Conservation (phyloP, 2,888 invertebrate genomes). For the Thalpophila matura region DNA sequence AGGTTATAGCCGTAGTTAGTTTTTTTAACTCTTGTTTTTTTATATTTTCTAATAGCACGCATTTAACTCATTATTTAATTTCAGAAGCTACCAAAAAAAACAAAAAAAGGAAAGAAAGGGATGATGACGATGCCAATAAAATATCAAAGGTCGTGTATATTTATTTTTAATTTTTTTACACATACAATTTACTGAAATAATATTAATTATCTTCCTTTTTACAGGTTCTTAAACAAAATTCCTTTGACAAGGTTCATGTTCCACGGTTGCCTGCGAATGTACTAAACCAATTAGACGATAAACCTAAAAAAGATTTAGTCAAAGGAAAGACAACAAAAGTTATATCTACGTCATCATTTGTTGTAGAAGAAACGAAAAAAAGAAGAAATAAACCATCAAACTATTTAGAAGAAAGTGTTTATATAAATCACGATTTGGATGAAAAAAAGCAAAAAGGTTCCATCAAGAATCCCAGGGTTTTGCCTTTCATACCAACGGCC, state of each 20-base stretch:
- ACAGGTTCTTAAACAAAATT: constrained; percentile 77
- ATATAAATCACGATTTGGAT: constrained; percentile 73
- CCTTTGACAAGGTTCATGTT: constrained; percentile 75
- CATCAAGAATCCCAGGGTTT: constrained; percentile 77
- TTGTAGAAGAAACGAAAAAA: constrained; percentile 75
- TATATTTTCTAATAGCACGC: background rate
- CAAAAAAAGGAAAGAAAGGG: constrained; percentile 81
- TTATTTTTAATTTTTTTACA: background rate
- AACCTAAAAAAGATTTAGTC: constrained; percentile 64
- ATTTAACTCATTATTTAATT: constrained; percentile 17
- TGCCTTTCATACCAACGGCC: constrained; percentile 83
- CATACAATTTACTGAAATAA: background rate
- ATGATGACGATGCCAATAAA: constrained; percentile 70
- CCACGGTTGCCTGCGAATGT: constrained; percentile 78
- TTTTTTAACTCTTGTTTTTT: too few species aligned
- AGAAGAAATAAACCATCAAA: constrained; percentile 82
- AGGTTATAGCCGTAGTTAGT: too few species aligned
- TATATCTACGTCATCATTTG: constrained; percentile 80
- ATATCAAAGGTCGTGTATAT: constrained; percentile 72
- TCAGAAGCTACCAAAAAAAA: constrained; percentile 61
- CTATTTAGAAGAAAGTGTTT: constrained; percentile 85
- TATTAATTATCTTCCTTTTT: constrained; percentile 21
- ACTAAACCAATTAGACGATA: constrained; percentile 77
- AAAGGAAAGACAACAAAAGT: constrained; percentile 66
- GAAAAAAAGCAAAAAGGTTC: constrained; percentile 68